Percentiles rank a stretch among this genome's conserved stretches.
Conservation (phyloP, 2,888 invertebrate genomes). For the Seira ritae region DNA sequence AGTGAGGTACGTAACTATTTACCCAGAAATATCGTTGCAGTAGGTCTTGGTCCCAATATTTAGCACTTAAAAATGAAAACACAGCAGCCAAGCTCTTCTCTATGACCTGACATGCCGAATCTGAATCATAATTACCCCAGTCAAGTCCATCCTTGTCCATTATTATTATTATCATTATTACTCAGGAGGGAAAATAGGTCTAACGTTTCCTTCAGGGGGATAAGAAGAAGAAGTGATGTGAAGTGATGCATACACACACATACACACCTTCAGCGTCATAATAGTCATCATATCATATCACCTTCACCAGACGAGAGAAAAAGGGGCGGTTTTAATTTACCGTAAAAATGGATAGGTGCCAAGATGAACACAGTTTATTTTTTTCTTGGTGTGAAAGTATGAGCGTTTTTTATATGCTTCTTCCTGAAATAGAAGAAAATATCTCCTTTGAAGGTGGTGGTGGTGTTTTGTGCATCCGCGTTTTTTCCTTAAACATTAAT, state of each 20-base stretch:
- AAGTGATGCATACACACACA: slow-evolving; percentile 14
- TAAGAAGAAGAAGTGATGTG: background rate
- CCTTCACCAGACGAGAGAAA: slow-evolving; percentile 10
- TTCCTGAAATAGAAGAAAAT: slow-evolving; percentile 4
- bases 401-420: slow-evolving; percentile 40
- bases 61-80: background rate
- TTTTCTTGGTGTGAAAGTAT: slow-evolving; percentile 70
- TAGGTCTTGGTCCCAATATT: slow-evolving; percentile 38
- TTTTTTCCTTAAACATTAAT: slow-evolving; percentile 28
- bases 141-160: slow-evolving; percentile 27
- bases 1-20: slow-evolving; percentile 19
- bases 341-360: slow-evolving; percentile 71
- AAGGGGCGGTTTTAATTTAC: slow-evolving; percentile 70
- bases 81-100: background rate
- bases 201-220: background rate
- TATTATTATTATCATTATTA: slow-evolving; percentile 44
- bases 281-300: no score
- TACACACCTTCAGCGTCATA: no score
- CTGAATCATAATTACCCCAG: slow-evolving; percentile 56
- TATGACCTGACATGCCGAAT: slow-evolving; percentile 40
- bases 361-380: slow-evolving; percentile 52
- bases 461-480: background rate
- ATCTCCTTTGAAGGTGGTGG: slow-evolving; percentile 49
- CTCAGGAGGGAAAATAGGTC: slow-evolving; percentile 16
- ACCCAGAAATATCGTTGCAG: slow-evolving; percentile 52